Evolutionary conservation across 2,113 vertebrate species (phyloP), one percentile per base, ranked within the genome.

Genomic region (Sceloporus tristichus): DNA sequence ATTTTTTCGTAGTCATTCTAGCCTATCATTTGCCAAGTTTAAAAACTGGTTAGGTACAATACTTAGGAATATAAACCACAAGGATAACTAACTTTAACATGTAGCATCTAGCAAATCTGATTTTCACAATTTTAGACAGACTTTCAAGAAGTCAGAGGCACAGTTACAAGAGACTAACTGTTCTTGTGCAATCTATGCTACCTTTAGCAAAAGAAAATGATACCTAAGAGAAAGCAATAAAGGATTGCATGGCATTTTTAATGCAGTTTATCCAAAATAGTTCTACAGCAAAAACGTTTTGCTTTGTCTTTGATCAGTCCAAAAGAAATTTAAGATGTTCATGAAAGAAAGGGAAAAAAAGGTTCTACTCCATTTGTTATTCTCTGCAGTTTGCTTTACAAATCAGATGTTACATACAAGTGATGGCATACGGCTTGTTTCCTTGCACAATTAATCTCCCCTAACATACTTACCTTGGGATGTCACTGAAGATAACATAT

Each of bases 391-490:
- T 94, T 34, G 7, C 48, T 88, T 88, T 14, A 85, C 71, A 87
- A 84, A 93, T 19, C 90, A 93, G 73, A 5, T 9, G 70, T 88
- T 83, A 82, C 85, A 92, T 91, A 82, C 75, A 93, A 94, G 70
- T 88, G 86, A 73, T 94, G 88, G 88, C 65, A 59, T 88, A 91
- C 90, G 88, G 92, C 91, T 93, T 87, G 89, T 88, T 93, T 74
- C 21, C 89, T 91, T 92, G 59, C 25, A 85, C 82, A 85, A 34
- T 90, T 54, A 7, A 86, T 92, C 88, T 96, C 91, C 87, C 88
- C 96, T 94, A 90, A 82, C 91, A 97, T 97, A 97, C 97, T 97
- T 97, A 97, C 97, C 97, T 97, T 97, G 93, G 23, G 94, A 91
- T 93, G 96, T 94, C 93, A 95, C 88, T 88, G 95, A 88, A 93